Conservation (phyloP, 2,888 invertebrate species). For the Leptinotarsa tumamoca region DNA sequence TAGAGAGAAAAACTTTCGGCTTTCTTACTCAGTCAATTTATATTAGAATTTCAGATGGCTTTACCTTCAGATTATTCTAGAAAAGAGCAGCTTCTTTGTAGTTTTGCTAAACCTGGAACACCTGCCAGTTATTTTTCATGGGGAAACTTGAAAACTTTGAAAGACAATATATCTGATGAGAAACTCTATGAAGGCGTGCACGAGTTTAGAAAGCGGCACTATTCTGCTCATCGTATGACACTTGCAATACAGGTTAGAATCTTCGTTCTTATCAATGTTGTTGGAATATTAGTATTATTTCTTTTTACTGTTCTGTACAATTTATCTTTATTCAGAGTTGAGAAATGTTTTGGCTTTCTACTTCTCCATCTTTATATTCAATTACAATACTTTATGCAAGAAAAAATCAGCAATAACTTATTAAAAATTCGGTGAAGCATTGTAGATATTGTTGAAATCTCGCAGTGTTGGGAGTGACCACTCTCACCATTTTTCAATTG, state of each 20-base stretch:
- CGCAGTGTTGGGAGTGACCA: too few species aligned
- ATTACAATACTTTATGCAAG: too few species aligned
- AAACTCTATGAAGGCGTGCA: constrained; percentile 78
- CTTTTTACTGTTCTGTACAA: too few species aligned
- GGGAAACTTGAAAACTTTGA: constrained; percentile 84
- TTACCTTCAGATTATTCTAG: constrained; percentile 80
- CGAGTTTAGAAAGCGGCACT: constrained; percentile 81
- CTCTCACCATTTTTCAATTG: too few species aligned
- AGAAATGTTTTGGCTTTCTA: too few species aligned
- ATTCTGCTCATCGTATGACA: constrained; percentile 90
- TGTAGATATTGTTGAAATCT: too few species aligned
- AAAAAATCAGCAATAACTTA: too few species aligned
- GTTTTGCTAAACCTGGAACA: constrained; percentile 75
- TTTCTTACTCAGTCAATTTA: background rate
- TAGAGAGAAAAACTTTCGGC: background rate
- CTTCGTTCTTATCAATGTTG: constrained; percentile 1
- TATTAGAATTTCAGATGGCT: constrained; percentile 84
- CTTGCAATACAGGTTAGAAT: constrained; percentile 79
- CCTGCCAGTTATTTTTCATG: constrained; percentile 86
- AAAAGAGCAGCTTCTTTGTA: constrained; percentile 81
- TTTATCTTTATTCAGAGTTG: too few species aligned
- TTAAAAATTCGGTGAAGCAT: too few species aligned
- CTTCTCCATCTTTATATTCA: too few species aligned
- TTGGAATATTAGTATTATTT: too few species aligned
- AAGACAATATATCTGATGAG: constrained; percentile 76